These are phyloP conservation scores for Isoperla grammatica DNA, from an alignment of 2,888 invertebrate genomes.

Conservation along the genomic window DNA sequence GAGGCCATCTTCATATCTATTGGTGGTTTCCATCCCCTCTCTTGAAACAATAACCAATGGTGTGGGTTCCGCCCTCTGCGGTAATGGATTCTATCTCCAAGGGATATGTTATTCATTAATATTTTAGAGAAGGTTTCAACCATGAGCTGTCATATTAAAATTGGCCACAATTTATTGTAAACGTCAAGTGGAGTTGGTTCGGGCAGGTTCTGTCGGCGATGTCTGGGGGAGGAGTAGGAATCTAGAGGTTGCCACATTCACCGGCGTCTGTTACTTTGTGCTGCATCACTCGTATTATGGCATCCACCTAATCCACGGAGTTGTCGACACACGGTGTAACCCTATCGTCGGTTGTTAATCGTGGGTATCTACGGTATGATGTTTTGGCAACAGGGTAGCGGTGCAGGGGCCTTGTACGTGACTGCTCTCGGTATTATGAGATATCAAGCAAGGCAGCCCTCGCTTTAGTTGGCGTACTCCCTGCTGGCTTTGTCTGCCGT, in stretches of 20 bases:
- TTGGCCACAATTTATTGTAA: slow-evolving; percentile 35
- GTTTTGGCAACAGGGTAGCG: slow-evolving; percentile 26
- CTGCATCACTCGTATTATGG: slow-evolving; percentile 18
- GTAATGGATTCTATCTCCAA: slow-evolving; percentile 27
- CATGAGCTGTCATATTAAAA: slow-evolving; percentile 33
- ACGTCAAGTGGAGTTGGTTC: slow-evolving; percentile 28
- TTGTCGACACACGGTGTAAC: slow-evolving; percentile 18
- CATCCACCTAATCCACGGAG: not conserved
- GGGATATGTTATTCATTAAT: slow-evolving; percentile 28
- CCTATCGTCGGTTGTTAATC: slow-evolving; percentile 7
- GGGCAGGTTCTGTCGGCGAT: slow-evolving; percentile 26
- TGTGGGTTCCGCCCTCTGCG: slow-evolving; percentile 28
- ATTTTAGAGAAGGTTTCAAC: slow-evolving; percentile 21
- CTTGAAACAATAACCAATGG: slow-evolving; percentile 37
- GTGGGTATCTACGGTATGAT: not conserved
- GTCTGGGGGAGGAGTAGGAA: slow-evolving; percentile 25
- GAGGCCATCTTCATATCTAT: slow-evolving; percentile 25
- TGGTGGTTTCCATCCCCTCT: slow-evolving; percentile 29
- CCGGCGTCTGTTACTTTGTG: slow-evolving; percentile 11
- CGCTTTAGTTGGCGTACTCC: slow-evolving; percentile 21
- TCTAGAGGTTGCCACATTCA: slow-evolving; percentile 29
- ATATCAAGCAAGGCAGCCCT: slow-evolving; percentile 28
- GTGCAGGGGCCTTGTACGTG: slow-evolving; percentile 26
- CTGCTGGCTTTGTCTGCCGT: slow-evolving; percentile 24
- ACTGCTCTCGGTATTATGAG: slow-evolving; percentile 24